These are phyloP conservation scores for Centrocercus urophasianus DNA, from an alignment of 2,113 vertebrate species.

Conservation along the genomic window DNA sequence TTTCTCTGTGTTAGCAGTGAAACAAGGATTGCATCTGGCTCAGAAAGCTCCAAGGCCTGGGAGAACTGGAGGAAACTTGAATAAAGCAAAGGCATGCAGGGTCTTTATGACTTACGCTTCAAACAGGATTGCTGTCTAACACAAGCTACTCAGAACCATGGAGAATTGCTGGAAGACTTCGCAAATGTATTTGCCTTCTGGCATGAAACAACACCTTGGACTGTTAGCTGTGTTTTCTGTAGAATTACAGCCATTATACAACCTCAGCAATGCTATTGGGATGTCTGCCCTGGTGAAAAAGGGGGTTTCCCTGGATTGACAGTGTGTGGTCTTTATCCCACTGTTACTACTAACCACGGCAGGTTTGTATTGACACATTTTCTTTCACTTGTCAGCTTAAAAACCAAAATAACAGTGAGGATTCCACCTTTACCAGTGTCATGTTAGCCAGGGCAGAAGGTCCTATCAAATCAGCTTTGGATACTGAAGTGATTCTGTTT, in stretches of 20 bases:
- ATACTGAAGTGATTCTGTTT: too few species aligned
- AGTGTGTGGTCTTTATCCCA: background rate
- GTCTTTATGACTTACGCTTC: background rate
- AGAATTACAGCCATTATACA: background rate
- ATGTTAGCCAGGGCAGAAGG: background rate
- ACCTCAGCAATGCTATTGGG: background rate
- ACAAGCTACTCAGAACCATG: background rate
- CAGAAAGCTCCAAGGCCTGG: background rate
- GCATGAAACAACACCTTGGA: background rate
- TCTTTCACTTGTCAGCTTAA: background rate
- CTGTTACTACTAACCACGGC: background rate
- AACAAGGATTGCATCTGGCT: background rate
- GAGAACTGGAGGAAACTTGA: background rate
- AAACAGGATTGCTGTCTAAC: background rate
- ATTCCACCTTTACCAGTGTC: background rate
- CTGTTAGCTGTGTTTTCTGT: background rate
- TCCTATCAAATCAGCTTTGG: background rate
- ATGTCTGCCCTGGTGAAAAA: background rate
- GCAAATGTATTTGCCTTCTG: background rate
- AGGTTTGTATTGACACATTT: background rate
- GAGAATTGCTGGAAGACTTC: background rate
- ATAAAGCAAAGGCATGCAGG: background rate
- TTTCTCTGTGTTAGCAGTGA: background rate
- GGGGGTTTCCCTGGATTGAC: background rate
- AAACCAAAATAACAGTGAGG: rapidly evolving